phyloP scores from a whole-genome alignment of 2,888 invertebrate genomes.

The Taphrorychus bicolor region DNA sequence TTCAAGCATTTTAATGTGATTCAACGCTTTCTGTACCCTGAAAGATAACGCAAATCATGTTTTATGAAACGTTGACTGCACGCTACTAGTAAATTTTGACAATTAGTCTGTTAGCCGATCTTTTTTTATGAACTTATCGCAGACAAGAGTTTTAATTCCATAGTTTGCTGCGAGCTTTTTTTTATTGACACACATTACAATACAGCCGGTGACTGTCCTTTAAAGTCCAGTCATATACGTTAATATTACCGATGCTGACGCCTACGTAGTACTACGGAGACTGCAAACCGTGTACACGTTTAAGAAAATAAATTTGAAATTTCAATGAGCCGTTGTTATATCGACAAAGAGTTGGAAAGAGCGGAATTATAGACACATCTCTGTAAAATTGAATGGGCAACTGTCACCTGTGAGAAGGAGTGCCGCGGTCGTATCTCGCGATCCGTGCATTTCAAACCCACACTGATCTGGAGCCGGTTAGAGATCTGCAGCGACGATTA shows the following conservation, averaged over 20 bases:
- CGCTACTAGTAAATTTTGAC: too few relatives aligned
- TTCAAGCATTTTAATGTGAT: too few relatives aligned
- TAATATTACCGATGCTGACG: background rate
- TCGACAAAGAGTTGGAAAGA: slow-evolving; percentile 40
- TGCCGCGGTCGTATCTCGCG: slow-evolving; percentile 46
- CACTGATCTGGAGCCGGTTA: slow-evolving; percentile 36
- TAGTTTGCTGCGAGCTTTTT: too few relatives aligned
- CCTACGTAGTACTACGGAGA: background rate
- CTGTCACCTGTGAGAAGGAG: slow-evolving; percentile 52
- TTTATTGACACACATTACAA: too few relatives aligned
- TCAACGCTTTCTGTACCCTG: too few relatives aligned
- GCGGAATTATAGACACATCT: slow-evolving; percentile 41
- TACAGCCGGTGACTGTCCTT: background rate
- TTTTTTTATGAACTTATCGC: too few relatives aligned
- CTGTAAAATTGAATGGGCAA: slow-evolving; percentile 44
- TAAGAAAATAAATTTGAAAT: slow-evolving; percentile 37
- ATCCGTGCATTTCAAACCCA: slow-evolving; percentile 49
- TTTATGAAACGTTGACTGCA: too few relatives aligned
- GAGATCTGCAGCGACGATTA: slow-evolving; percentile 11
- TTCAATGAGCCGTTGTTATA: slow-evolving; percentile 40
- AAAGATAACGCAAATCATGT: too few relatives aligned
- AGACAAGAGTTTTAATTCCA: too few relatives aligned
- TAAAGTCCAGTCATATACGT: background rate
- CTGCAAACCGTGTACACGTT: background rate
- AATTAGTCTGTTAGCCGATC: too few relatives aligned